Evolutionary conservation across 2,113 vertebrate genomes (phyloP).

Genomic region (Genyomyrus donnyi): DNA sequence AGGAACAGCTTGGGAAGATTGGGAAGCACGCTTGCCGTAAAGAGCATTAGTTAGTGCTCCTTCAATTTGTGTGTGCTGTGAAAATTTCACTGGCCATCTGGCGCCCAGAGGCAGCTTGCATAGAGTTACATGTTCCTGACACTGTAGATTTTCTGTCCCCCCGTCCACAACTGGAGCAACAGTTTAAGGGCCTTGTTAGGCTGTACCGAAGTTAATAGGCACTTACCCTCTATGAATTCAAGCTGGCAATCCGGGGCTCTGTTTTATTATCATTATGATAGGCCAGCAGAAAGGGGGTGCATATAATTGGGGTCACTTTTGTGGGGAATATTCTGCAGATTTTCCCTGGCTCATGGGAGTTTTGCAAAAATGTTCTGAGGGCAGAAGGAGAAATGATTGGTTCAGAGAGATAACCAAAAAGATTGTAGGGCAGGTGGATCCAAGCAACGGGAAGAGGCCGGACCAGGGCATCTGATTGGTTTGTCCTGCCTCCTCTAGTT

Average conservation of each 20-base stretch:
- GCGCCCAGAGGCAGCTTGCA: neutral
- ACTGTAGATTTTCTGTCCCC: neutral
- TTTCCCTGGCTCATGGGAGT: neutral
- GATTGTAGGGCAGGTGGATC: too few relatives aligned
- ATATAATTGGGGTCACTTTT: neutral
- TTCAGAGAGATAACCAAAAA: too few relatives aligned
- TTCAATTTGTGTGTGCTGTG: conserved; percentile 6
- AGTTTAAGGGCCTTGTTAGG: neutral
- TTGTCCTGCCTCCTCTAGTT: too few relatives aligned
- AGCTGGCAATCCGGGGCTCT: neutral
- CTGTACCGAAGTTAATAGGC: neutral
- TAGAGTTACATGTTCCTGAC: neutral
- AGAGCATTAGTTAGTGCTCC: neutral
- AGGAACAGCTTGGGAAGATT: neutral
- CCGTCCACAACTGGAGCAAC: neutral
- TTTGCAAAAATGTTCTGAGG: too few relatives aligned
- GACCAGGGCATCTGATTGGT: too few relatives aligned
- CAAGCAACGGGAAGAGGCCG: too few relatives aligned
- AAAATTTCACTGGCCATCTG: neutral
- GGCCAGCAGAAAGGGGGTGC: neutral
- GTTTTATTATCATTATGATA: neutral
- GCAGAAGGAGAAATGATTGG: too few relatives aligned
- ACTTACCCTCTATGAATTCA: neutral
- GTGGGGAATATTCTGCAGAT: neutral
- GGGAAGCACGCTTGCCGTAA: neutral